Percentiles rank a stretch among this genome's conserved stretches.
Conservation (phyloP, 2,888 invertebrate species). For the Lypha dubia region DNA sequence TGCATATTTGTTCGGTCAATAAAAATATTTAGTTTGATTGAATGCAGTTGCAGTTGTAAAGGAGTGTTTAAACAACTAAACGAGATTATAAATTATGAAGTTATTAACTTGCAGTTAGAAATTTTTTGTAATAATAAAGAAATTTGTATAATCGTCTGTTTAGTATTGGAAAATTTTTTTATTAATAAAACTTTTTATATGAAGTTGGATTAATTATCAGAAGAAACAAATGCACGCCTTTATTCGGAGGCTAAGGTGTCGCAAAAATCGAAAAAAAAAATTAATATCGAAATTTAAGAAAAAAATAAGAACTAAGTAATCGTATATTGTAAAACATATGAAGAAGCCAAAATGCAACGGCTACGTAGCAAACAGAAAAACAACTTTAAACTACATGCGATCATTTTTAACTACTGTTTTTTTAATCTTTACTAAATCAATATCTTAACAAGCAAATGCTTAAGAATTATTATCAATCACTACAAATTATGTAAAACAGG, state of each 20-base stretch:
- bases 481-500: constrained; percentile 23
- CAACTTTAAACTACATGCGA: too few relatives aligned
- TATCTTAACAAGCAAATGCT: neutral
- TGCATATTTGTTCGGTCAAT: constrained; percentile 25
- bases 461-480: neutral
- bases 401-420: neutral
- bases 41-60: neutral
- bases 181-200: neutral
- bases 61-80: constrained; percentile 6
- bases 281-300: neutral
- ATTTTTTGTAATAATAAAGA: neutral
- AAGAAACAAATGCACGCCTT: neutral
- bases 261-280: neutral
- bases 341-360: too few relatives aligned
- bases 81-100: constrained; percentile 2
- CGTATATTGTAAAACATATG: too few relatives aligned
- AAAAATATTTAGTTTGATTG: constrained; percentile 44
- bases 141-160: neutral
- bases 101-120: neutral
- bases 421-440: neutral
- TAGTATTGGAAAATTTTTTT: neutral
- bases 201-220: neutral
- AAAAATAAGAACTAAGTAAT: too few relatives aligned
- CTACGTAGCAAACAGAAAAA: too few relatives aligned
- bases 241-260: neutral